Percentiles rank a stretch among this genome's conserved stretches.
Evolutionary conservation across 2,888 invertebrate species (phyloP).

Genomic region (Dolichopus griseipennis): DNA sequence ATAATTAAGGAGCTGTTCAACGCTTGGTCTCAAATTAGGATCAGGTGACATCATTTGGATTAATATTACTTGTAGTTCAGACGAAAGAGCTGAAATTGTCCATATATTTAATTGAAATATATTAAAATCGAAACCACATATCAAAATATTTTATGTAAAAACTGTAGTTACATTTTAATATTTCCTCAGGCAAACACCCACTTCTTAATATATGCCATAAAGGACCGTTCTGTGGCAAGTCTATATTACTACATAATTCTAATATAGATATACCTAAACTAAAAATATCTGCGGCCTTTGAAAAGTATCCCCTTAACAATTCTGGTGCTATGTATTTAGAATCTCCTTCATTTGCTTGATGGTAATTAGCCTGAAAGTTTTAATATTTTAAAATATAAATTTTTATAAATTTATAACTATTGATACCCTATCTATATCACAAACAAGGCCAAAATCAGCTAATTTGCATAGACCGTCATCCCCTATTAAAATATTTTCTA

Average conservation of each 20-base stretch:
- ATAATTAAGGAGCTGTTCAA: constrained; percentile 45
- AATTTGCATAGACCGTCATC: constrained; percentile 58
- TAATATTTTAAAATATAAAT: constrained; percentile 7
- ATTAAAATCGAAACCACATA: no score
- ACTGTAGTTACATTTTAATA: constrained; percentile 37
- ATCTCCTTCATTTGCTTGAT: constrained; percentile 61
- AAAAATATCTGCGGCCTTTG: constrained; percentile 64
- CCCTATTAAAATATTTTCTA: constrained; percentile 65
- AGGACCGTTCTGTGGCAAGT: constrained; percentile 58
- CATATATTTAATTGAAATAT: no score
- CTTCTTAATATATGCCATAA: constrained; percentile 58
- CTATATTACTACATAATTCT: constrained; percentile 61
- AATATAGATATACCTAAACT: constrained; percentile 64
- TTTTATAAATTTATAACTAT: background rate
- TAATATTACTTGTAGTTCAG: constrained; percentile 47
- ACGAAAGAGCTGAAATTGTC: constrained; percentile 37
- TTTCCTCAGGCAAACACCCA: constrained; percentile 47
- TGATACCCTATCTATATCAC: constrained; percentile 52
- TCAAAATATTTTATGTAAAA: no score
- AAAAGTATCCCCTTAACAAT: constrained; percentile 54
- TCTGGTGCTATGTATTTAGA: constrained; percentile 67
- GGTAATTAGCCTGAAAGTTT: constrained; percentile 45
- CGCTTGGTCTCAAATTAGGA: constrained; percentile 46
- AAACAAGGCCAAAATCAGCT: constrained; percentile 64
- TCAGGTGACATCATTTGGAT: constrained; percentile 51